Evolutionary conservation across 2,888 invertebrate genomes (phyloP), one percentile per base, ranked within the genome.

Genomic region (Luperina nickerlii): DNA sequence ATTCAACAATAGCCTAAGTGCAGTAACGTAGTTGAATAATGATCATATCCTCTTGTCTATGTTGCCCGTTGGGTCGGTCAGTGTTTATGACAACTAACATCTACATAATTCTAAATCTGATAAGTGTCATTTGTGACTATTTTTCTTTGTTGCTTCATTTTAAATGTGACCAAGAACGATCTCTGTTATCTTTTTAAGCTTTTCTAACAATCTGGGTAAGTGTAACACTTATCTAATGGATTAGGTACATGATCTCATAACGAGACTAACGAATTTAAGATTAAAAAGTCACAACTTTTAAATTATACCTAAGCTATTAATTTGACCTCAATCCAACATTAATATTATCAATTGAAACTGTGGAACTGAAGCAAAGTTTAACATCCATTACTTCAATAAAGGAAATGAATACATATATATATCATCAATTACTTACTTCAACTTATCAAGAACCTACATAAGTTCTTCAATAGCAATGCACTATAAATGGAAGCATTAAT

Each of bases 21-120:
- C 87, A 87, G 84, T 89, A 88, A 72, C 81, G 75, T 93, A 92
- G 93, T 94, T 94, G 94, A 92, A 94, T 95, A 95, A 95, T 95
- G 93, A 93, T 89, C 86, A 88, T 94, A 93, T 96, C 95, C 95
- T 95, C 84, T 90, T 86, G 82, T 85, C 86, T 89, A 83, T 85
- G 69, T 81, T 74, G 74, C 68, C 75, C 74, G 73, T 81, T 85
- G 83, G 80, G 75, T 72, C 71, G 75, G 76, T 74, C 48, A 68
- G 60, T 74, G 48, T 73, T 76, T 68, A 79, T 73, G 71, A 67
- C 76, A 81, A 86, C 75, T 73, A 62, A 67, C 69, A 79, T 84
- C 70, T 72, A 32, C 32, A 32, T 32, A 72, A 67, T 77, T 78
- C 62, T 80, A 73, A 72, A 75, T 18, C 57, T 73, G 18, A 80